Evolutionary conservation across 2,888 invertebrate genomes (phyloP), one percentile per base, ranked within the genome.

Genomic region (Aporophyla nigra): DNA sequence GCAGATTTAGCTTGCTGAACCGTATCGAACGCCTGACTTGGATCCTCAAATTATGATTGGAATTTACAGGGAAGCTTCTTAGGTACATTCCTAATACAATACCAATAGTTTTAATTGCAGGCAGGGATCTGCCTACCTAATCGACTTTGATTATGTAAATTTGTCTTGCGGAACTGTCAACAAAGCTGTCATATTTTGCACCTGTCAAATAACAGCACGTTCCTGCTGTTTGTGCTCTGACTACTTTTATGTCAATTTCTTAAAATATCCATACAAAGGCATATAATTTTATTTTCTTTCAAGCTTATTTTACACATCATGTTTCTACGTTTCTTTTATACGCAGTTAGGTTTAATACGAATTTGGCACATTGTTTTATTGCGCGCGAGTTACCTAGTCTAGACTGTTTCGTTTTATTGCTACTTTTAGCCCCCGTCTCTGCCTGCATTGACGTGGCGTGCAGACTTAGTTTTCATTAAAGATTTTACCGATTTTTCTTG

Each of bases 341-440:
- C 71, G 76, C 61, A 76, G 70, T 70, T 62, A 67, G 53, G 72
- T 78, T 83, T 66, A 78, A 61, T 85, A 74, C 69, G 72, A 74
- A 74, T 78, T 84, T 84, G 87, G 77, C 83, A 67, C 74, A 76
- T 65, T 63, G 33, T 59, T 76, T 78, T 78, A 83, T 76, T 71
- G 66, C 79, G 71, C 76, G 71, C 76, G 67, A 77, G 68, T 63
- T 73, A 68, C 74, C 62, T 58, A 61, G 88, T 88, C 87, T 85
- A 88, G 87, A 88, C 87, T 73, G 53, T 59, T 49, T 66, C 27
- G 70, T 82, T 76, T 78, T 74, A 75, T 79, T 74, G 56, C 65
- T 74, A 67, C 40, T 56, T 71, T 67, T 76, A 56, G 56, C 67
- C 54, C 67, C 54, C 54, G 49, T 43, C 49, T 58, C 21, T 73